phyloP scores from a whole-genome alignment of 1,140 invertebrate species.

The Psilanteris sp. region DNA sequence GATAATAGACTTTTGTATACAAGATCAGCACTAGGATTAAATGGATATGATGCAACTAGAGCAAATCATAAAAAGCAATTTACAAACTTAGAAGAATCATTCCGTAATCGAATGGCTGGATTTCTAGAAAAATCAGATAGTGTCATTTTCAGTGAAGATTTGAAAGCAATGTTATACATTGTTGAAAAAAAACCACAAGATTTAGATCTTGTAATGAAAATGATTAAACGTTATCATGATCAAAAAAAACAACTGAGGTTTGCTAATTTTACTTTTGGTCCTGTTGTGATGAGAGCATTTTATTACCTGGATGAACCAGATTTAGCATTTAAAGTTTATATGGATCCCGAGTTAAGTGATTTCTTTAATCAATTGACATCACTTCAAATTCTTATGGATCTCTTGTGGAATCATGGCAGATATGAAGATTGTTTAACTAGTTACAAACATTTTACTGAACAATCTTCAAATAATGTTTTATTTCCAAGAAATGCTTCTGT shows the following conservation, averaged over 20 bases:
- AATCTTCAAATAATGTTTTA: conserved; percentile 80
- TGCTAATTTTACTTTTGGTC: conserved; percentile 90
- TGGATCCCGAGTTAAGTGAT: conserved; percentile 81
- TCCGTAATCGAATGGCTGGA: conserved; percentile 84
- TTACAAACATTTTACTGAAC: conserved; percentile 52
- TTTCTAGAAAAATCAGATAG: conserved; percentile 81
- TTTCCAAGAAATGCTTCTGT: conserved; percentile 85
- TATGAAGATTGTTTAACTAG: conserved; percentile 84
- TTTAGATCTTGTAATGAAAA: conserved; percentile 83
- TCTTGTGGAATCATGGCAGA: conserved; percentile 85
- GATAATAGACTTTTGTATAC: conserved; percentile 79
- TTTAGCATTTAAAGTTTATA: conserved; percentile 84
- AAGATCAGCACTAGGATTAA: conserved; percentile 81
- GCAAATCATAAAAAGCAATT: conserved; percentile 81
- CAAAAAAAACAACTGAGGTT: conserved; percentile 87
- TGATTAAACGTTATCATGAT: conserved; percentile 86
- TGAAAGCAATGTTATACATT: conserved; percentile 90
- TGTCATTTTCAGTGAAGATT: conserved; percentile 91
- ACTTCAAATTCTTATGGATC: conserved; percentile 86
- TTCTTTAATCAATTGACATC: conserved; percentile 87
- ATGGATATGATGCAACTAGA: conserved; percentile 81
- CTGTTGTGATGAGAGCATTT: conserved; percentile 89
- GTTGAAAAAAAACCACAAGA: conserved; percentile 82
- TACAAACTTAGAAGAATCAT: conserved; percentile 82
- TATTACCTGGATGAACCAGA: conserved; percentile 85